phyloP scores from a whole-genome alignment of 1,140 invertebrate genomes.

The Paralvinella palmiformis region DNA sequence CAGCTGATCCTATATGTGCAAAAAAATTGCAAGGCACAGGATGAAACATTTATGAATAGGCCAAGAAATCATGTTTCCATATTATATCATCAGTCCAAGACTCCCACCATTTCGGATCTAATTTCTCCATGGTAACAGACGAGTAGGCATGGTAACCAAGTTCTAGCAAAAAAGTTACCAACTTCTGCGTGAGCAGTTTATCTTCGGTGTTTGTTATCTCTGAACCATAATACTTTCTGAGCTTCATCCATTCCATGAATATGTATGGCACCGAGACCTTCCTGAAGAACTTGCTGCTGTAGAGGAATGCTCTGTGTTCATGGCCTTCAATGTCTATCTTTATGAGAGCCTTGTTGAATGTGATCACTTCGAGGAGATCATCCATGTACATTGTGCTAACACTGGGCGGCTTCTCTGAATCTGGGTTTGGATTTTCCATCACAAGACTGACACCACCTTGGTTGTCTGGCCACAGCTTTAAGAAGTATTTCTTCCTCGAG shows the following conservation, averaged over 20 bases:
- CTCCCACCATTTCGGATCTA: conserved; percentile 10
- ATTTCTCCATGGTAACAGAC: neutral
- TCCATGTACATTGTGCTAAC: conserved; percentile 12
- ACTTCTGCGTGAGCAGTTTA: conserved; percentile 10
- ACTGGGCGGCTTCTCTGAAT: neutral
- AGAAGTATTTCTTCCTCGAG: conserved; percentile 2
- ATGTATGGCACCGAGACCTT: conserved; percentile 23
- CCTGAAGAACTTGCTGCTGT: conserved; percentile 15
- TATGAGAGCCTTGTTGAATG: conserved; percentile 15
- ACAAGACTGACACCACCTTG: conserved; percentile 20
- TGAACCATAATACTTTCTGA: conserved; percentile 13
- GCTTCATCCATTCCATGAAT: conserved; percentile 27
- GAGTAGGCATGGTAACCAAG: conserved; percentile 1
- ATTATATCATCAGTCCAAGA: conserved; percentile 19
- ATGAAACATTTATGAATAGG: no score
- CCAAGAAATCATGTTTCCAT: conserved; percentile 16
- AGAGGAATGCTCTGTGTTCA: conserved; percentile 19
- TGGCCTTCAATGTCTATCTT: conserved; percentile 25
- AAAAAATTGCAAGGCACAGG: no score
- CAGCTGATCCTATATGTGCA: no score
- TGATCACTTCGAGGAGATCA: conserved; percentile 18
- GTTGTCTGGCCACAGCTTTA: conserved; percentile 21
- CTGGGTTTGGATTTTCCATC: conserved; percentile 5
- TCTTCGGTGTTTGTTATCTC: conserved; percentile 2
- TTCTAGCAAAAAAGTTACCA: conserved; percentile 8